Base-by-base conservation (phyloP, 2,888 invertebrate species). In the Thymelicus sylvestris region DNA sequence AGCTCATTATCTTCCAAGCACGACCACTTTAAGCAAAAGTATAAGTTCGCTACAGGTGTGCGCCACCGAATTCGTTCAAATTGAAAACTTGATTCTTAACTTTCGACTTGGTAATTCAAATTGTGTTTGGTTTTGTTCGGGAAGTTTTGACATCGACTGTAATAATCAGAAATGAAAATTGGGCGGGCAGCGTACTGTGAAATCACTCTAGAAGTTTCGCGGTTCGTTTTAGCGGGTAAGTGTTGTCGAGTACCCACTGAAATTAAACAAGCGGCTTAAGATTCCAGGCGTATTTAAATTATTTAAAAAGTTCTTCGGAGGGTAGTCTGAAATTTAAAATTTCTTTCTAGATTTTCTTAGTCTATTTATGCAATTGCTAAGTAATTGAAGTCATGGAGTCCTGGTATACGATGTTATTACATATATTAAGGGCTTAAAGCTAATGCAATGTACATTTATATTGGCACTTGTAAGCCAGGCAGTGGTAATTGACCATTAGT, bases 1-100 rank as follows among this genome's bases (percentile, higher is more conserved):
- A 80, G 78, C 79, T 76, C 74, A 78, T 78, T 80, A 79, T 77
- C 74, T 73, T 52, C 72, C n/a, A 44, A 48, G 74, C 72, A 72
- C 65, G 67, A 72, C 71, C 47, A 71, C 60, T 61, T 70, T 39
- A 63, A 63, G 57, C 38, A 59, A 66, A 66, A 55, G 61, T 69
- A 64, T 72, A 65, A 66, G 63, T 66, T 63, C 19, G 70, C 73
- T 71, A 74, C 71, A 74, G 66, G 68, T 71, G 69, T 68, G 64
- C 50, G 55, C n/a, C 8, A 7, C 55, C 63, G 68, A 69, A 65
- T 59, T 65, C 59, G 13, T 69, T 59, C 48, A 57, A 59, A 59
- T 59, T 59, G 38, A 39, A 59, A 60, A 70, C 65, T 70, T 48
- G 68, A 64, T 67, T 67, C 50, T 8, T 57, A 60, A 44, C 44